Conservation (phyloP, 2,888 invertebrate species). For the Serrognathus titanus region DNA sequence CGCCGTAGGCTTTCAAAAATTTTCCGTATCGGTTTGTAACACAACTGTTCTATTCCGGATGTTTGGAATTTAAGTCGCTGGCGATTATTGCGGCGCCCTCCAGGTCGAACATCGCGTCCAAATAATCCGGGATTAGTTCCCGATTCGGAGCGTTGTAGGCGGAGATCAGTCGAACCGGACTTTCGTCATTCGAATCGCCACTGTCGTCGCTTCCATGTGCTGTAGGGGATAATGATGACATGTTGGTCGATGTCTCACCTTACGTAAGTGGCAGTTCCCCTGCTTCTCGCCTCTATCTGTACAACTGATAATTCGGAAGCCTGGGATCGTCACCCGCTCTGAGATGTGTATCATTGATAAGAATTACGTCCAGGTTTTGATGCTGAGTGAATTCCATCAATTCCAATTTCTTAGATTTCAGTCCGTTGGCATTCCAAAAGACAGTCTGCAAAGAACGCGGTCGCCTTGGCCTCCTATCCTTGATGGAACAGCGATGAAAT, state of each 20-base stretch:
- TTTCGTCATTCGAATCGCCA: conserved; percentile 2
- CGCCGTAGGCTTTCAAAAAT: neutral
- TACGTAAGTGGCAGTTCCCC: conserved; percentile 18
- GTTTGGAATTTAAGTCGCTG: neutral
- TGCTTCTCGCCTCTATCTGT: conserved; percentile 15
- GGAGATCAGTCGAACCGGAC: neutral
- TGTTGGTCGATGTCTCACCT: conserved; percentile 12
- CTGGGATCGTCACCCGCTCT: conserved; percentile 6
- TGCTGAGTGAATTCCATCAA: conserved; percentile 7
- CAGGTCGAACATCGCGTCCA: conserved; percentile 7
- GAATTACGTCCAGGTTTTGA: conserved; percentile 14
- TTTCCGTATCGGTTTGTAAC: neutral
- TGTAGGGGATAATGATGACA: neutral
- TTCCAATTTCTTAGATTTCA: neutral
- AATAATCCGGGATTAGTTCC: conserved; percentile 1
- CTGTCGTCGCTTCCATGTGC: conserved; percentile 9
- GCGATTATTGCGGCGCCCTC: neutral
- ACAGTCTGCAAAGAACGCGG: neutral
- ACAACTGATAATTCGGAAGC: conserved; percentile 12
- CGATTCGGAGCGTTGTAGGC: neutral
- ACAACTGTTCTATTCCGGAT: neutral
- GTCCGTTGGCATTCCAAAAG: neutral
- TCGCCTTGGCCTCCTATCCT: neutral
- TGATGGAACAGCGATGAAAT: neutral
- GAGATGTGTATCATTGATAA: conserved; percentile 16